Conservation (phyloP, 2,888 invertebrate species). For the Ormyrus pomaceus region DNA sequence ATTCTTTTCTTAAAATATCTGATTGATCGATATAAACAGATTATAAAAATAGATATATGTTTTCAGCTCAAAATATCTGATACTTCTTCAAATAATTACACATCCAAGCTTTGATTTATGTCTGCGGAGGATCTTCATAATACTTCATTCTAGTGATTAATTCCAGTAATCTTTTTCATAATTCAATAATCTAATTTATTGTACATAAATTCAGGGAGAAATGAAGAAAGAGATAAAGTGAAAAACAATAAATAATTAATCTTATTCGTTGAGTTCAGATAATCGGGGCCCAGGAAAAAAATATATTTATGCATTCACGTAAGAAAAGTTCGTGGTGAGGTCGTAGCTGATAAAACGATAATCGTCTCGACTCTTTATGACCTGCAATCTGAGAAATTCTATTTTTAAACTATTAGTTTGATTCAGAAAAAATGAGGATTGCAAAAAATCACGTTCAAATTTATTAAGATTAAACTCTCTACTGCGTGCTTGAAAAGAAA, state of each 20-base stretch:
- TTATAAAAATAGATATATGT: neutral
- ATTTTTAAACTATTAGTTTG: slow-evolving; percentile 60
- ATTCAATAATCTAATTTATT: neutral
- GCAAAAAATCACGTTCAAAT: slow-evolving; percentile 23
- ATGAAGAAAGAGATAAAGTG: slow-evolving; percentile 49
- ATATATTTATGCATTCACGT: slow-evolving; percentile 60
- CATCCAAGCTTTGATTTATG: too few species aligned
- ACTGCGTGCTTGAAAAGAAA: neutral
- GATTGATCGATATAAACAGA: neutral
- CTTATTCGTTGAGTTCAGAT: slow-evolving; percentile 44
- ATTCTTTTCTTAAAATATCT: too few species aligned
- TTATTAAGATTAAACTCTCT: neutral
- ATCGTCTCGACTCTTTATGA: slow-evolving; percentile 66
- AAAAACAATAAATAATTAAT: slow-evolving; percentile 53
- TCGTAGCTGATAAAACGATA: slow-evolving; percentile 67
- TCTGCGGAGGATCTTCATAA: neutral
- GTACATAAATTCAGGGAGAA: slow-evolving; percentile 2
- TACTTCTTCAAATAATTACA: neutral
- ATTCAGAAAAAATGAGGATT: slow-evolving; percentile 12
- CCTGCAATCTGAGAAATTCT: slow-evolving; percentile 64
- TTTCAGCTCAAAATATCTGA: neutral
- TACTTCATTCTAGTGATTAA: neutral
- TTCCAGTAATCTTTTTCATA: slow-evolving; percentile 1
- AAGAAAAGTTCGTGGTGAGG: slow-evolving; percentile 58
- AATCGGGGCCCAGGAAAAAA: slow-evolving; percentile 47